phyloP scores from a whole-genome alignment of 2,888 invertebrate genomes.

The Eurois occulta region DNA sequence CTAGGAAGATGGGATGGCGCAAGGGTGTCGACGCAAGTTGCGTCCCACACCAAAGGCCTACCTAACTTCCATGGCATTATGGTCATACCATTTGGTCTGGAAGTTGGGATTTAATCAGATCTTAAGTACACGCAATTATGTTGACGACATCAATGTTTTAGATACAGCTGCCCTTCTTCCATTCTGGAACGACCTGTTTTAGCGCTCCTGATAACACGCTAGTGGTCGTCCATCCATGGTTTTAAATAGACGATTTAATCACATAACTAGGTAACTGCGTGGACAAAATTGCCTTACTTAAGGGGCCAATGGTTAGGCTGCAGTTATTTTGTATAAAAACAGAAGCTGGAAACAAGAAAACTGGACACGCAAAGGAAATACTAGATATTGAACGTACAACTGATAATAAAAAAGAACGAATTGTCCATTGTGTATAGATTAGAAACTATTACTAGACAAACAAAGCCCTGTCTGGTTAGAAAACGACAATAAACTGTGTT shows the following conservation, averaged over 20 bases:
- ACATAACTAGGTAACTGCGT: constrained; percentile 8
- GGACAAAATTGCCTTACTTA: constrained; percentile 18
- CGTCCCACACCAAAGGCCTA: too few species aligned
- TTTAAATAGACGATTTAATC: constrained; percentile 13
- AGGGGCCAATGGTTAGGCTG: constrained; percentile 2
- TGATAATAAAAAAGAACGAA: constrained; percentile 17
- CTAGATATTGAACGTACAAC: constrained; percentile 4
- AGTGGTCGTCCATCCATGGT: not conserved
- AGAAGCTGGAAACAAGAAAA: constrained; percentile 13
- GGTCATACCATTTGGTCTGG: too few species aligned
- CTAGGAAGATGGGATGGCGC: too few species aligned
- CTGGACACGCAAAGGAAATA: constrained; percentile 29
- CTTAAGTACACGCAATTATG: constrained; percentile 36
- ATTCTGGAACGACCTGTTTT: constrained; percentile 3
- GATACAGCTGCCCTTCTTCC: constrained; percentile 44
- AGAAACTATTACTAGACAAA: constrained; percentile 44
- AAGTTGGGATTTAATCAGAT: not conserved
- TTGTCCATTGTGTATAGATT: constrained; percentile 36
- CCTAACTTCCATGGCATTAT: too few species aligned
- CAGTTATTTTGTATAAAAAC: constrained; percentile 16
- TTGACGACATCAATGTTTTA: constrained; percentile 32
- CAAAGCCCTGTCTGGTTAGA: constrained; percentile 60
- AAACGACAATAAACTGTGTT: constrained; percentile 63
- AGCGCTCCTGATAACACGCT: not conserved
- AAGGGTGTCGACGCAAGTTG: too few species aligned